Evolutionary conservation across 2,888 invertebrate genomes (phyloP).

Genomic region (Hymenopus coronatus): DNA sequence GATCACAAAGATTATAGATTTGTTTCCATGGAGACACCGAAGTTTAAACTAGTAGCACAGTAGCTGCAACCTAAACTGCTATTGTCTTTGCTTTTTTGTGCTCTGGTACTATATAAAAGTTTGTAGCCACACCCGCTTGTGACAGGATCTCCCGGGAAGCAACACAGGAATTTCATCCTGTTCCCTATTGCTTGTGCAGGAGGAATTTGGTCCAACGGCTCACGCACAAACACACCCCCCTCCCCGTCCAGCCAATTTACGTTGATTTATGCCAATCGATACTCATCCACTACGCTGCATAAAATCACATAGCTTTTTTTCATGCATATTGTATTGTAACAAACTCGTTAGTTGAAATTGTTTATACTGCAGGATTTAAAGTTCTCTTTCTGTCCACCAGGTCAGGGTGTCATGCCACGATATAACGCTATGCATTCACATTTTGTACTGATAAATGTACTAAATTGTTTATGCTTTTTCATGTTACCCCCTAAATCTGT

Average conservation of each 20-base stretch:
- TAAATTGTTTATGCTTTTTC: background rate
- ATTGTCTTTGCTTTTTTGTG: background rate
- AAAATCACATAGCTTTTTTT: background rate
- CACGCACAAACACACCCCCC: background rate
- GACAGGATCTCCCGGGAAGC: slow-evolving; percentile 1
- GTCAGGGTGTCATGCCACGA: background rate
- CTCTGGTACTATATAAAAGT: background rate
- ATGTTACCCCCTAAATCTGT: background rate
- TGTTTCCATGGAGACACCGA: background rate
- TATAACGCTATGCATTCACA: background rate
- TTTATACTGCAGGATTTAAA: background rate
- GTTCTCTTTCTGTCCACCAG: background rate
- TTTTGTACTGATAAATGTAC: background rate
- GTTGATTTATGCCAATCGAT: background rate
- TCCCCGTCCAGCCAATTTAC: background rate
- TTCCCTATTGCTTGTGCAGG: background rate
- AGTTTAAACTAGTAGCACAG: background rate
- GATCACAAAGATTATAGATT: too few species aligned
- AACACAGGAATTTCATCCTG: slow-evolving; percentile 14
- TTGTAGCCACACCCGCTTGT: background rate
- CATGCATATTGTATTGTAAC: background rate
- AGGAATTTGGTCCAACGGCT: background rate
- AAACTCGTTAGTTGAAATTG: background rate
- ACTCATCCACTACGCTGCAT: background rate
- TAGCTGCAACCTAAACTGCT: background rate